Conservation (phyloP, 2,113 vertebrate species). For the Chelonoidis abingdonii region DNA sequence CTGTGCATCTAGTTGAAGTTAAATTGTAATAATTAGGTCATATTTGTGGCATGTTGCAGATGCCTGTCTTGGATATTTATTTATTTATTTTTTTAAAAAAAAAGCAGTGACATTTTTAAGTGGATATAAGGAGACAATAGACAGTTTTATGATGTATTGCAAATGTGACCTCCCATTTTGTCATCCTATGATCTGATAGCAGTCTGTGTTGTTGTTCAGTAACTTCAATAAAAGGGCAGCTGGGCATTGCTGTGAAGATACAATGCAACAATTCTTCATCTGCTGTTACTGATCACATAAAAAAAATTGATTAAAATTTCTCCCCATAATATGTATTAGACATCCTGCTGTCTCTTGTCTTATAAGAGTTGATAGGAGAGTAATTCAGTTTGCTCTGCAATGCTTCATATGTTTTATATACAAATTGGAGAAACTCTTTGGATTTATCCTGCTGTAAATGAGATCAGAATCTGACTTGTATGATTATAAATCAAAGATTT, state of each 20-base stretch:
- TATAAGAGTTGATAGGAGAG: conserved; percentile 7
- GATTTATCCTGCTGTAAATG: background rate
- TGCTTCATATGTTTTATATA: conserved; percentile 25
- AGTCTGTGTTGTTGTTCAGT: background rate
- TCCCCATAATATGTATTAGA: background rate
- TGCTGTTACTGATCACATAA: conserved; percentile 45
- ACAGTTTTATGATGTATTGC: conserved; percentile 21
- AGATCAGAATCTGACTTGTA: background rate
- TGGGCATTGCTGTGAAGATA: conserved; percentile 14
- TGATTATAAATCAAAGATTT: background rate
- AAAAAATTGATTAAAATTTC: conserved; percentile 50
- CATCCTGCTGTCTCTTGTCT: conserved; percentile 39
- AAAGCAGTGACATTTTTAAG: background rate
- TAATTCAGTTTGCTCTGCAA: conserved; percentile 1
- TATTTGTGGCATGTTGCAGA: conserved; percentile 43
- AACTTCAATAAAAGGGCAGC: conserved; percentile 58
- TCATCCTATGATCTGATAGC: conserved; percentile 39
- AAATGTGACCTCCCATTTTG: conserved; percentile 15
- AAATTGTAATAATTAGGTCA: conserved; percentile 50
- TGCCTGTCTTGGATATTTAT: background rate
- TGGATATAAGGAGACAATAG: background rate
- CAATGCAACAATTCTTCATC: conserved; percentile 36
- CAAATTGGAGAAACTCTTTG: conserved; percentile 14
- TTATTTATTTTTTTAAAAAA: background rate
- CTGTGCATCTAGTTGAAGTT: conserved; percentile 47